Evolutionary conservation across 2,797 vertebrate species (phyloP), one percentile per base, ranked within the genome.

Genomic region (Microctenopoma lineatum): DNA sequence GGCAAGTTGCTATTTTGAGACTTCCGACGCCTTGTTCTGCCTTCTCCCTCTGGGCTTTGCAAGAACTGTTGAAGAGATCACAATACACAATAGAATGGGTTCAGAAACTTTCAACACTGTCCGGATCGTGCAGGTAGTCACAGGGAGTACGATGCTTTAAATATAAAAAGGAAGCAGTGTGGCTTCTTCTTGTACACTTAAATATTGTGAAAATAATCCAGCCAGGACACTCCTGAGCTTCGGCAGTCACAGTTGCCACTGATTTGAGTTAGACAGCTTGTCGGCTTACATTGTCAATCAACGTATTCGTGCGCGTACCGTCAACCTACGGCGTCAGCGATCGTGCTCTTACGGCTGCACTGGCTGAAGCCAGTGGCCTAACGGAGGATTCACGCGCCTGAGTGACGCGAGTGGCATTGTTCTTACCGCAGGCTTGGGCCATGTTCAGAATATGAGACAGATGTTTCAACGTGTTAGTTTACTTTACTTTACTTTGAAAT

Each of bases 1-100:
- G 85, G 90, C 86, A 8, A 84, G 70, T 73, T 73, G 71, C 90
- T 92, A 91, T 92, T 92, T 89, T 76, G 70, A 87, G 87, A 83
- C 70, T 83, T 72, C 46, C 15, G 29, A 83, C 55, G 83, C 83
- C 89, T 90, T 84, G 85, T 87, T 88, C 80, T 81, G 67, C 66
- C 71, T 54, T 54, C 79, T 79, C 80, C 82, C 79, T 76, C 41
- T 48, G 77, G 87, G 70, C 59, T 83, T 80, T 56, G 47, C 21
- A 7, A 65, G 81, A 78, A 73, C 62, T 58, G 71, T 67, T 75
- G 73, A 77, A 59, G 81, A 74, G 73, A 80, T 84, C 77, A 81
- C 75, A 85, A 83, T 69, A 63, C 66, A 73, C 80, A 77, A 80
- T 72, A 41, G 78, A 72, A 72, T 56, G 54, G 54, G 73, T 81